Base-by-base conservation (phyloP, 2,113 vertebrate species). In the Prunella himalayana region DNA sequence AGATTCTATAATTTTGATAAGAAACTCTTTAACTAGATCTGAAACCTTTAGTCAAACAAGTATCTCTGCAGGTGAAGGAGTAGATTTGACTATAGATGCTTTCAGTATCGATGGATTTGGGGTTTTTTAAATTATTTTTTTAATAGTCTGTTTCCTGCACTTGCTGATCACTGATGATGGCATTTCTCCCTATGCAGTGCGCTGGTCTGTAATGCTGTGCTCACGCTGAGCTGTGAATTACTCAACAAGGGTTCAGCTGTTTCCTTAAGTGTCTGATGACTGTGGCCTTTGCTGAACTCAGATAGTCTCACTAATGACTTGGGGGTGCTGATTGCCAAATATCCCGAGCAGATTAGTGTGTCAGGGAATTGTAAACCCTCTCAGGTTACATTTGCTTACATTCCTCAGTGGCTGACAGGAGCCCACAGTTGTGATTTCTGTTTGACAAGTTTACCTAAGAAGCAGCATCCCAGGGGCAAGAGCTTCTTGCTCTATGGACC, bases 221-320 rank as follows among this genome's bases (percentile, higher is more conserved):
- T 92, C 5, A 2, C 75, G 93, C 82, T 93, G 87, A 86, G 85
- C 90, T 96, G 79, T 80, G 75, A 93, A 85, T 94, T 96, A 92
- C 93, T 94, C 87, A 82, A 73, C 45, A 30, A 39, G 45, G 81
- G 35, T 33, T 88, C 30, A 61, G 75, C 75, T 73, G 54, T 66
- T 95, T 76, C 53, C 84, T 63, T 27, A 25, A 47, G 71, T 59
- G 56, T 53, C 50, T 69, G 6, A 77, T 82, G 70, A 57, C 81
- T 80, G n/a, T 39, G 84, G 51, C 79, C 90, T 92, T 83, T 56
- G 19, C 50, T 92, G 88, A 88, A 54, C 82, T 92, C 45, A 30
- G 33, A 53, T 63, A 47, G 47, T 50, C 49, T 83, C 75, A 18
- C 51, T 94, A 51, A 95, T 94, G 86, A 64, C 80, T 89, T 68